These are phyloP conservation scores for Tinamus major DNA, from an alignment of 2,797 vertebrate genomes.

Conservation along the genomic window DNA sequence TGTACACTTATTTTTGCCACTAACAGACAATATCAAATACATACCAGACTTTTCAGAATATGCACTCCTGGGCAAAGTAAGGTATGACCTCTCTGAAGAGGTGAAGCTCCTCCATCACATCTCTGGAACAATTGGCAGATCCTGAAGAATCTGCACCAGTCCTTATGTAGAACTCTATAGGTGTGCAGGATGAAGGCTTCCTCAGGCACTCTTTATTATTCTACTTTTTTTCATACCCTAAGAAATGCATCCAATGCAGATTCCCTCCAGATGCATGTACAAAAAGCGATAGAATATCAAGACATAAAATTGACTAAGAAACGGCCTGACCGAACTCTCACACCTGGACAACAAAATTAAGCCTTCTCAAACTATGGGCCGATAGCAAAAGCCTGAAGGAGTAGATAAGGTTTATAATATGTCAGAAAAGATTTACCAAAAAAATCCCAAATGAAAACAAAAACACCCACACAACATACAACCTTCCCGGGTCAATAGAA, in stretches of 20 bases:
- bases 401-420: conserved; percentile 38
- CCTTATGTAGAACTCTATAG: not conserved
- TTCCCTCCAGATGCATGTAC: not conserved
- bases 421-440: conserved; percentile 9
- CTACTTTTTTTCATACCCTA: conserved; percentile 18
- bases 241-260: not conserved
- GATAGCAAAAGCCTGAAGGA: conserved; percentile 43
- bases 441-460: not conserved
- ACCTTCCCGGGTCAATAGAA: conserved; percentile 31
- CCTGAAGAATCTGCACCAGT: not conserved
- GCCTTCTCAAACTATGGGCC: not conserved
- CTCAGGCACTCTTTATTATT: not conserved
- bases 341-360: conserved; percentile 27
- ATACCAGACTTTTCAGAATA: not conserved
- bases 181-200: not conserved
- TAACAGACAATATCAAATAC: not conserved
- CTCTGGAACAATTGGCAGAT: not conserved
- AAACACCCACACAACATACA: no score
- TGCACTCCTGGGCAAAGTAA: not conserved
- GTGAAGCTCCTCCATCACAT: not conserved
- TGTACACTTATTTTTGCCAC: not conserved
- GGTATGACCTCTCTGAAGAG: not conserved
- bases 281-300: conserved; percentile 34
- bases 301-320: conserved; percentile 21
- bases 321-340: not conserved